Evolutionary conservation across 1,140 invertebrate species (phyloP).

Genomic region (Armadillidium nasatum): DNA sequence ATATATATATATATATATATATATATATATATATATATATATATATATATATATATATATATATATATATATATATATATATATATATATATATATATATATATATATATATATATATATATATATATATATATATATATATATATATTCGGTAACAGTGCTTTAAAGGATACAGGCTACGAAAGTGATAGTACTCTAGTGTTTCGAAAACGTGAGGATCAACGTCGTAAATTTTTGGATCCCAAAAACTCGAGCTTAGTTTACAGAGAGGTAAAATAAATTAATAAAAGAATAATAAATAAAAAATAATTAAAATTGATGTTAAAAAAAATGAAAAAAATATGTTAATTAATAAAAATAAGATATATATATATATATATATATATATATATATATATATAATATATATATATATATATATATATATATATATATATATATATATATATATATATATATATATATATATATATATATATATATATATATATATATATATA

Average conservation of each 20-base stretch:
- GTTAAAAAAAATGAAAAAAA: too few relatives aligned
- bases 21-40: constrained; percentile 24
- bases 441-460: too few relatives aligned
- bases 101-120: constrained; percentile 55
- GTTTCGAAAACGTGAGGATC: constrained; percentile 27
- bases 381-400: constrained; percentile 15
- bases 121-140: constrained; percentile 21
- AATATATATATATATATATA: constrained; percentile 10
- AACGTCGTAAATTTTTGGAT: constrained; percentile 2
- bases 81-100: constrained; percentile 51
- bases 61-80: constrained; percentile 29
- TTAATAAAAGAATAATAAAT: neutral
- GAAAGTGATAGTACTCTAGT: constrained; percentile 78
- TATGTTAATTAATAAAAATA: neutral
- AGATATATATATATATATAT: constrained; percentile 10
- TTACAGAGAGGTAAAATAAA: constrained; percentile 27
- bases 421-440: neutral
- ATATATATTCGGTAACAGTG: constrained; percentile 54
- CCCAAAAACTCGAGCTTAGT: constrained; percentile 22
- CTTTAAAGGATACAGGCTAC: constrained; percentile 80
- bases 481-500: constrained; percentile 11
- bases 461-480: neutral
- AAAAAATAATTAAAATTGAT: neutral
- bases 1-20: too few relatives aligned
- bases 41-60: neutral